phyloP scores from a whole-genome alignment of 2,888 invertebrate species.

The Cephalotes varians region DNA sequence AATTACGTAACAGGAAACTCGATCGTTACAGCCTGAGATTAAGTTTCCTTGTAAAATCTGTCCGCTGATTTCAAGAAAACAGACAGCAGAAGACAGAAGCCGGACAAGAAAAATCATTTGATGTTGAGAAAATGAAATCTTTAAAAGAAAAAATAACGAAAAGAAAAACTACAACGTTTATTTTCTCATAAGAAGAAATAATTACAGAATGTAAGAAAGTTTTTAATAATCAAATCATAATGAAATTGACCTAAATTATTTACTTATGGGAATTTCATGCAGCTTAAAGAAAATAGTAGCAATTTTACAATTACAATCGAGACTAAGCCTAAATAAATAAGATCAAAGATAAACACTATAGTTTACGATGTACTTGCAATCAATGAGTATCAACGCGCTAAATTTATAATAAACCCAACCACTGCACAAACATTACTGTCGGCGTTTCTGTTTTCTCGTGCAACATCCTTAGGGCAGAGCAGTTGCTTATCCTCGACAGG shows the following conservation, averaged over 20 bases:
- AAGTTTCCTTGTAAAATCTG: constrained; percentile 31
- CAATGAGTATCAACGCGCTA: background rate
- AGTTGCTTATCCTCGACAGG: constrained; percentile 5
- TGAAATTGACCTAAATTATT: background rate
- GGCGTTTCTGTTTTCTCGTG: background rate
- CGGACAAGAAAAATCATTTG: background rate
- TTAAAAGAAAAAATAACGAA: background rate
- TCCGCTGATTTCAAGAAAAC: constrained; percentile 1
- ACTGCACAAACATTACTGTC: background rate
- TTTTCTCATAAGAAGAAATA: background rate
- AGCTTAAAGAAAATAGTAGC: no score
- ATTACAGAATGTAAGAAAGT: background rate
- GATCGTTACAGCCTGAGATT: background rate
- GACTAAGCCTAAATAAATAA: background rate
- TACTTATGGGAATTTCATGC: no score
- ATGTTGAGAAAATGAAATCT: background rate
- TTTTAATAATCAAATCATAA: background rate
- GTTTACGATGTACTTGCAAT: background rate
- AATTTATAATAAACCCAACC: background rate
- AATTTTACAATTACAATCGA: background rate
- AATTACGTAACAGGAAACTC: constrained; percentile 20
- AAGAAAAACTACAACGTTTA: no score
- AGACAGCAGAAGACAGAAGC: background rate
- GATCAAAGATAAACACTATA: background rate
- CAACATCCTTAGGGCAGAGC: background rate